Base-by-base conservation (phyloP, 2,113 vertebrate genomes). In the Odontophorus gujanensis region DNA sequence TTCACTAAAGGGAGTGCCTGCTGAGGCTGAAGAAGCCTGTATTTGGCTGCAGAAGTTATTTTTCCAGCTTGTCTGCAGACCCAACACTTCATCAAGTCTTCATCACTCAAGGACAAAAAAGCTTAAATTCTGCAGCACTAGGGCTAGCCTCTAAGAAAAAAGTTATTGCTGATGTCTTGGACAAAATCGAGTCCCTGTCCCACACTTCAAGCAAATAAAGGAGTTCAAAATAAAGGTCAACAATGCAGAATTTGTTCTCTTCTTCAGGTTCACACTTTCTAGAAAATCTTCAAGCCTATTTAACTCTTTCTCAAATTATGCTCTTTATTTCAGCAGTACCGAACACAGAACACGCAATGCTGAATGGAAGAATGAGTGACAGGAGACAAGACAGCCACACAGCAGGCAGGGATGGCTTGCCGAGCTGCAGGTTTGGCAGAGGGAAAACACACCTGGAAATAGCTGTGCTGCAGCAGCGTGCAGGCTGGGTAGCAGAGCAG, bases 1-100 rank as follows among this genome's bases (percentile, higher is more conserved):
- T 81, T 36, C 78, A 17, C 73, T 65, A 5, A 32, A 28, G 42
- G 32, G 50, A 72, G 63, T 36, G 47, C 69, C 22, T 72, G 45
- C 19, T 17, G 81, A 92, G 71, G 26, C 69, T 82, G 78, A 82
- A 74, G 74, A 68, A 21, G 18, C 15, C 73, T 30, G 14, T 11
- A 11, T 28, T 62, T 87, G 85, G 71, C 93, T 76, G 74, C 45
- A 53, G 67, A 89, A 94, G 45, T 21, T 11, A 1, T 50, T 93
- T 79, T 72, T 87, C 86, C 92, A 95, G 86, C 76, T 89, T 79
- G 62, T 68, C 90, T 63, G 68, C 83, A 68, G 80, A 32, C 47
- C 62, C 43, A 61, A 19, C 86, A 73, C 92, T 85, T 94, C 88
- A 94, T 92, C 86, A 92, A 24, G 45, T 40, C 77, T 73, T 91